phyloP scores from a whole-genome alignment of 2,797 vertebrate genomes.

The Botia kubotai region DNA sequence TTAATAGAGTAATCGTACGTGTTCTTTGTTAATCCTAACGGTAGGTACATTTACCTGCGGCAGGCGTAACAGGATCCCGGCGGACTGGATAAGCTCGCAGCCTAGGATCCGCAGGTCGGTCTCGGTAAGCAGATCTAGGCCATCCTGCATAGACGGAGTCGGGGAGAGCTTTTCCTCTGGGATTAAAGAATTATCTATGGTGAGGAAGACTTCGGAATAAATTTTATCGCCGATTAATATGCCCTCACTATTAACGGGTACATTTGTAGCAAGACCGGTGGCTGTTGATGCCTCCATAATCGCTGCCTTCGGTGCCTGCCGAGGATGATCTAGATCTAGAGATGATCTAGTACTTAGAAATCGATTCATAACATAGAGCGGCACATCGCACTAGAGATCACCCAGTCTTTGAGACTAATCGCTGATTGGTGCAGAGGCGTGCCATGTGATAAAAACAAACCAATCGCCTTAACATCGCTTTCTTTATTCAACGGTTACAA shows the following conservation, averaged over 20 bases:
- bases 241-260: slow-evolving; percentile 79
- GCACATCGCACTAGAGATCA: not conserved
- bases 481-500: slow-evolving; percentile 10
- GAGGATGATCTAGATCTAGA: not conserved
- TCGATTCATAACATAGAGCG: not conserved
- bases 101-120: slow-evolving; percentile 95
- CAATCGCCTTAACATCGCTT: not conserved
- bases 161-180: slow-evolving; percentile 93
- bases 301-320: slow-evolving; percentile 30
- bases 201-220: slow-evolving; percentile 93
- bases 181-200: slow-evolving; percentile 95
- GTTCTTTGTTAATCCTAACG: not conserved
- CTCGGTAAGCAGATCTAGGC: slow-evolving; percentile 91
- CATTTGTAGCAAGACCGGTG: slow-evolving; percentile 76
- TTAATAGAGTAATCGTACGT: not conserved
- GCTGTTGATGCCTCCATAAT: slow-evolving; percentile 72
- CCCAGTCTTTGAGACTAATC: not conserved
- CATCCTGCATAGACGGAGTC: slow-evolving; percentile 95
- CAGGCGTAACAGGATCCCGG: slow-evolving; percentile 91
- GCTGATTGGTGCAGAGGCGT: slow-evolving; percentile 16
- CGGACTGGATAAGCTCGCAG: slow-evolving; percentile 94
- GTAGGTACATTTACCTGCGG: slow-evolving; percentile 83
- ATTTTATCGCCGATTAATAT: slow-evolving; percentile 96
- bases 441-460: slow-evolving; percentile 10
- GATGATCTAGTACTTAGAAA: not conserved